These are phyloP conservation scores for Takifugu flavidus DNA, from an alignment of 2,113 vertebrate species.

Conservation along the genomic window DNA sequence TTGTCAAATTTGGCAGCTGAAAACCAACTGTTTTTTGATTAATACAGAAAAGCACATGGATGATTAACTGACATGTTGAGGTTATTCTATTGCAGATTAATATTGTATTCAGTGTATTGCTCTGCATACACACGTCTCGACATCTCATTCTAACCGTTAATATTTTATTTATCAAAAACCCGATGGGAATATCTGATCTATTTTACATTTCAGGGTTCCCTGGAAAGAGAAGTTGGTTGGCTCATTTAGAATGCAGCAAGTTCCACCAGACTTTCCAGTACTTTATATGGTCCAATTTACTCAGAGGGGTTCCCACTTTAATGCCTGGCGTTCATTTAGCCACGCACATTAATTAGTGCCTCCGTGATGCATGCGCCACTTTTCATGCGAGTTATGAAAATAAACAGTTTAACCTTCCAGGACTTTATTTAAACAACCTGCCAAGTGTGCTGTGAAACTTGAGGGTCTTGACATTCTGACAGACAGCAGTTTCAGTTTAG, in stretches of 20 bases:
- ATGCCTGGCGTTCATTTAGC: conserved; percentile 25
- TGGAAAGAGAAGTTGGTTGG: conserved; percentile 41
- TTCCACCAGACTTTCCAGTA: conserved; percentile 5
- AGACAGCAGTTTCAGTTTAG: neutral
- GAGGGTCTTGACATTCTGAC: neutral
- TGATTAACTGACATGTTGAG: too few species aligned
- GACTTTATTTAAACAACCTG: neutral
- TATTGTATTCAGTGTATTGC: neutral
- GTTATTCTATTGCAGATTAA: too few species aligned
- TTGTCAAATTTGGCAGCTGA: too few species aligned
- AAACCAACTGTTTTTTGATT: too few species aligned
- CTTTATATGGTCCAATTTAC: conserved; percentile 23
- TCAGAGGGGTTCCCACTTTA: conserved; percentile 28
- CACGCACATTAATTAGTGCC: conserved; percentile 32
- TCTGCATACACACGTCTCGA: neutral
- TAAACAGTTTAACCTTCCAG: neutral
- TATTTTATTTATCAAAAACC: conserved; percentile 14
- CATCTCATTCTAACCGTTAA: neutral
- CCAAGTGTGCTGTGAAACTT: neutral
- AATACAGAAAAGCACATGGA: too few species aligned
- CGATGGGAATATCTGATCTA: conserved; percentile 7
- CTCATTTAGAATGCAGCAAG: conserved; percentile 39
- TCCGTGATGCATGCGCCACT: conserved; percentile 21
- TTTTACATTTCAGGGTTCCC: conserved; percentile 38
- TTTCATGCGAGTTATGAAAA: neutral